Evolutionary conservation across 2,113 vertebrate species (phyloP).

Genomic region (Sebastes fasciatus): DNA sequence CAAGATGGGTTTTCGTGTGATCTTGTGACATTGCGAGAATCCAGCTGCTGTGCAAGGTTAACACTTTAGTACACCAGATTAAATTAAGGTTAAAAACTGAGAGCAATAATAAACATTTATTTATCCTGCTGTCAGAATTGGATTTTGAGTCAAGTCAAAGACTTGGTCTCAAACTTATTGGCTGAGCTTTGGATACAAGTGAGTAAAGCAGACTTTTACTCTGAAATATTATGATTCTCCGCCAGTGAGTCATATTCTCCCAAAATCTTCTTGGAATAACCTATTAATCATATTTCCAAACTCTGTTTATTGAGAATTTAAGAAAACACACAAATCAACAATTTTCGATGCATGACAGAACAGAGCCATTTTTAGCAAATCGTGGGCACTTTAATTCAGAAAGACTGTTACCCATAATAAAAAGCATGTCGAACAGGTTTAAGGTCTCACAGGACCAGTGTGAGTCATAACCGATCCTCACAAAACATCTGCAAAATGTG

Average conservation of each 20-base stretch:
- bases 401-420: conserved; percentile 34
- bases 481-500: conserved; percentile 59
- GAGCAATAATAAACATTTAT: not conserved
- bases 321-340: conserved; percentile 40
- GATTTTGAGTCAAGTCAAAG: not conserved
- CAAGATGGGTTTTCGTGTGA: too few relatives aligned
- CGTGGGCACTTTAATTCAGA: conserved; percentile 22
- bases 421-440: conserved; percentile 52
- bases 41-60: too few relatives aligned
- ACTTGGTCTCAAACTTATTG: not conserved
- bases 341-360: conserved; percentile 30
- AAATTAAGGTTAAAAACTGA: too few relatives aligned
- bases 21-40: too few relatives aligned
- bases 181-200: not conserved
- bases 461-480: conserved; percentile 47
- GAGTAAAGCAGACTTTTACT: not conserved
- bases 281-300: conserved; percentile 29
- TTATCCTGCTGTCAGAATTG: not conserved
- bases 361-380: conserved; percentile 41
- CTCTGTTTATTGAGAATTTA: conserved; percentile 32
- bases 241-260: not conserved
- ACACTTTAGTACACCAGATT: not conserved
- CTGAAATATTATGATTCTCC: not conserved
- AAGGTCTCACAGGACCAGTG: conserved; percentile 27
- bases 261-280: conserved; percentile 31